These are phyloP conservation scores for Alfaro cultratus DNA, from an alignment of 2,797 vertebrate genomes.

Conservation along the genomic window DNA sequence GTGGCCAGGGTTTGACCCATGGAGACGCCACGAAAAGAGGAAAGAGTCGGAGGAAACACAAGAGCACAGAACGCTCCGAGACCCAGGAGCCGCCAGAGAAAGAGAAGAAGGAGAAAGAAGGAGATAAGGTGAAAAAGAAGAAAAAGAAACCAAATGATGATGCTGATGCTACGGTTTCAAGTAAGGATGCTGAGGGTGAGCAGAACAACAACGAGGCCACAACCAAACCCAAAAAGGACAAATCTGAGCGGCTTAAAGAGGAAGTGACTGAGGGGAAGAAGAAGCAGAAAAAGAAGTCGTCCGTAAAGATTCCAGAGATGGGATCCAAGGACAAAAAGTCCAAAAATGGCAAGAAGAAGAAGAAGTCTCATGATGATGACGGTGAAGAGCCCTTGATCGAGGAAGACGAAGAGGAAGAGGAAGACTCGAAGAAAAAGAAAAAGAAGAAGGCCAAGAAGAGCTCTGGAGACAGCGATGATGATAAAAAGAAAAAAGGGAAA, in stretches of 20 bases:
- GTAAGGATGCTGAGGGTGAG: slow-evolving; percentile 56
- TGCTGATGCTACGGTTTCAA: slow-evolving; percentile 48
- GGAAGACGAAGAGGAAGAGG: slow-evolving; percentile 81
- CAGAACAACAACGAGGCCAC: slow-evolving; percentile 83
- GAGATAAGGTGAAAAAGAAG: slow-evolving; percentile 67
- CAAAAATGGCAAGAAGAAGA: slow-evolving; percentile 84
- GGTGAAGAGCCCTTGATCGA: slow-evolving; percentile 74
- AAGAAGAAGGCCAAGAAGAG: slow-evolving; percentile 82
- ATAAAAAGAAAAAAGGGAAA: slow-evolving; percentile 81
- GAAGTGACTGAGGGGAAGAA: slow-evolving; percentile 74
- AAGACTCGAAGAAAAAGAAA: slow-evolving; percentile 77
- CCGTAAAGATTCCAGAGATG: slow-evolving; percentile 65
- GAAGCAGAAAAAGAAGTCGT: slow-evolving; percentile 73
- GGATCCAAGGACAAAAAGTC: slow-evolving; percentile 78
- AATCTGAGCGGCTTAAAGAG: slow-evolving; percentile 63
- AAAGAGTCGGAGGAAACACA: slow-evolving; percentile 67
- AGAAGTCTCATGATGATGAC: slow-evolving; percentile 70
- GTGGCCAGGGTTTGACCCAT: slow-evolving; percentile 45
- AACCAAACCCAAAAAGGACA: slow-evolving; percentile 69
- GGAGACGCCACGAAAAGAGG: slow-evolving; percentile 53
- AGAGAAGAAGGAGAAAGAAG: slow-evolving; percentile 54
- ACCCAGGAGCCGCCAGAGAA: slow-evolving; percentile 36
- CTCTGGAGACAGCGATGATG: slow-evolving; percentile 78
- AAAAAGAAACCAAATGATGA: slow-evolving; percentile 69
- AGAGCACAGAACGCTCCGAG: slow-evolving; percentile 42